Evolutionary conservation across 1,140 invertebrate genomes (phyloP), one percentile per base, ranked within the genome.

Genomic region (Bombus turneri): DNA sequence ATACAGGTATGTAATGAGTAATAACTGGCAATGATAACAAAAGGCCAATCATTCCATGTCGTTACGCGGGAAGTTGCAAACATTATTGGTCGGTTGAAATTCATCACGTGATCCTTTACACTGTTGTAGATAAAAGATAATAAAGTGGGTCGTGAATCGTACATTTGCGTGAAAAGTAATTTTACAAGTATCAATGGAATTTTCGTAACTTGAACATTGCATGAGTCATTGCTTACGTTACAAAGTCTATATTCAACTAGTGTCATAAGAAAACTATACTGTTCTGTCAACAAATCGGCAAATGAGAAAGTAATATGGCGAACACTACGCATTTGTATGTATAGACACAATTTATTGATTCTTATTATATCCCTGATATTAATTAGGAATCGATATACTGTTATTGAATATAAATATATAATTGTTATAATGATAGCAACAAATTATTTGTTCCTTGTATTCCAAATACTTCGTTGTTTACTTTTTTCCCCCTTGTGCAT

Each of bases 291-390:
- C 18, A 39, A 78, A 69, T 83, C 13, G 43, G 12, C 74, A 25
- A 57, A 22, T 41, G 64, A 57, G 34, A 68, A 77, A 69, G 1
- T 37, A 68, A 68, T 25, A 83, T 83, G 81, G 34, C 62, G n/a
- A 47, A 78, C 6, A 13, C 43, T 13, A 41, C 18, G 3, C 43
- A 83, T 53, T 57, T 22, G 81, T 83, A 83, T 53, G 81, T 83
- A 83, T 77, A n/a, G 41, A 74, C 1, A 13, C 28, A 77, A 68
- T 41, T 68, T 31, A 53, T 68, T 28, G 25, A 34, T 34, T 59
- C 8, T 41, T 59, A 34, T 34, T 69, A 47, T 64, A 15, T 47
- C 3, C 1, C 13, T 68, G 1, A 15, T 47, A 5, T 22, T 4
- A 31, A 62, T 2, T 25, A 39, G 57, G 25, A 62, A 25, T 47